A percentile compares a stretch with the other conserved stretches of the same genome.
phyloP scores from a whole-genome alignment of 2,797 vertebrate species.

The Lophius americanus region DNA sequence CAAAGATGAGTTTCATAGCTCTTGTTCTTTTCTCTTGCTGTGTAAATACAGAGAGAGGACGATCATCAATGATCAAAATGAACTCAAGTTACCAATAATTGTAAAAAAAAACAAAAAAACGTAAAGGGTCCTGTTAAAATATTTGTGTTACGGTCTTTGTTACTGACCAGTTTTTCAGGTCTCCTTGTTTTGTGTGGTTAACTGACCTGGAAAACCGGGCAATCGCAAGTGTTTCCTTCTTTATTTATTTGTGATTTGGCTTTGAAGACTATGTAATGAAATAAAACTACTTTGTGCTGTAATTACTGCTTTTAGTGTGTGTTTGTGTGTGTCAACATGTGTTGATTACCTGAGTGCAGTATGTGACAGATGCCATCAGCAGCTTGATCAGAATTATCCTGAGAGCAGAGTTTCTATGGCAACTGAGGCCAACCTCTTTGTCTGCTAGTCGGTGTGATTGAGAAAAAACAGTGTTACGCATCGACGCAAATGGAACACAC shows the following conservation, averaged over 20 bases:
- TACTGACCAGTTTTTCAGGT: constrained; percentile 55
- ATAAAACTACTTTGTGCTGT: constrained; percentile 76
- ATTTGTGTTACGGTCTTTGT: constrained; percentile 67
- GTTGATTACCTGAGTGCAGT: constrained; percentile 25
- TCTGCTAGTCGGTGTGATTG: constrained; percentile 22
- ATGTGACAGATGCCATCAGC: constrained; percentile 46
- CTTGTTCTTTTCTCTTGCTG: constrained; percentile 39
- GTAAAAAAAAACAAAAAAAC: constrained; percentile 72
- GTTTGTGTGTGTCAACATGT: constrained; percentile 4
- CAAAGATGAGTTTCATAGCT: constrained; percentile 25
- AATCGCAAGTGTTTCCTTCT: constrained; percentile 79
- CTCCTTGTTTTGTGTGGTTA: constrained; percentile 54
- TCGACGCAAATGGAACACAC: constrained; percentile 42
- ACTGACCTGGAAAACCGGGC: constrained; percentile 60
- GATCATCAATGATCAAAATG: constrained; percentile 51
- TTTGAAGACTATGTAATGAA: constrained; percentile 75
- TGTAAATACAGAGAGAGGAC: constrained; percentile 59
- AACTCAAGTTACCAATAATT: constrained; percentile 58
- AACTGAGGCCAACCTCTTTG: constrained; percentile 68
- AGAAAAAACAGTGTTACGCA: constrained; percentile 30
- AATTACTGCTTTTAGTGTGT: constrained; percentile 26
- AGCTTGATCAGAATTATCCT: constrained; percentile 64
- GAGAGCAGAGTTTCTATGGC: constrained; percentile 78
- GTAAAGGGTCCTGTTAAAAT: constrained; percentile 62
- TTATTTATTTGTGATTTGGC: constrained; percentile 93